These are phyloP conservation scores for Suncus etruscus DNA, from an alignment of 2,113 vertebrate genomes.

Conservation along the genomic window DNA sequence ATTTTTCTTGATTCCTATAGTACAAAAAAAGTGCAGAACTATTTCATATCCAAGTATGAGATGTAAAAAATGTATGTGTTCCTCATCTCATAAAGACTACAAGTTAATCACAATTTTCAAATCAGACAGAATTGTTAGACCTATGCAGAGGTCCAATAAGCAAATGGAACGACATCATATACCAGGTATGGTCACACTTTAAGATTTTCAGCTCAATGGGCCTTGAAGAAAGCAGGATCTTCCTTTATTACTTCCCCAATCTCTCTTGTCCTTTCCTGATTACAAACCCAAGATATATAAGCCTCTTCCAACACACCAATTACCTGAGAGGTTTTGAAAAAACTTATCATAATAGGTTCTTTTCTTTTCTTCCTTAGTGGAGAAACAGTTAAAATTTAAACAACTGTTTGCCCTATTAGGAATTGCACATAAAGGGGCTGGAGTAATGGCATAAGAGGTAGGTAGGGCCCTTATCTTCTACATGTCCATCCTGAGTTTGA, in stretches of 20 bases:
- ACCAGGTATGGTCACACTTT: background rate
- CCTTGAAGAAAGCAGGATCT: background rate
- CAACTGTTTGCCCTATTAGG: conserved; percentile 7
- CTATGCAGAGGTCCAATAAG: background rate
- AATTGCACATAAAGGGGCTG: background rate
- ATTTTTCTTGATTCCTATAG: background rate
- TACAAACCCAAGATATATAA: background rate
- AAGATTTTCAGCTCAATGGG: background rate
- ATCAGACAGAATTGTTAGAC: background rate
- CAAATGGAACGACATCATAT: background rate
- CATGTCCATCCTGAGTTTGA: too few species aligned
- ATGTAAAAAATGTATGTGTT: background rate
- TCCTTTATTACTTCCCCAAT: background rate
- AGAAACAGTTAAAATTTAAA: conserved; percentile 11
- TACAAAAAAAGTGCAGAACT: background rate
- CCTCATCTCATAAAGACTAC: background rate
- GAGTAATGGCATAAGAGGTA: too few species aligned
- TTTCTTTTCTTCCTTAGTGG: background rate
- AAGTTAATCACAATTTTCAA: background rate
- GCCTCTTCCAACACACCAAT: background rate
- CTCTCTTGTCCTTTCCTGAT: background rate
- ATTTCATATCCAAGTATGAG: background rate
- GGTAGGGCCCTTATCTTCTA: too few species aligned
- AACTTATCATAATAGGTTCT: background rate
- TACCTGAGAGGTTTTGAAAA: background rate